phyloP scores from a whole-genome alignment of 2,113 vertebrate species.

The Mobula birostris region DNA sequence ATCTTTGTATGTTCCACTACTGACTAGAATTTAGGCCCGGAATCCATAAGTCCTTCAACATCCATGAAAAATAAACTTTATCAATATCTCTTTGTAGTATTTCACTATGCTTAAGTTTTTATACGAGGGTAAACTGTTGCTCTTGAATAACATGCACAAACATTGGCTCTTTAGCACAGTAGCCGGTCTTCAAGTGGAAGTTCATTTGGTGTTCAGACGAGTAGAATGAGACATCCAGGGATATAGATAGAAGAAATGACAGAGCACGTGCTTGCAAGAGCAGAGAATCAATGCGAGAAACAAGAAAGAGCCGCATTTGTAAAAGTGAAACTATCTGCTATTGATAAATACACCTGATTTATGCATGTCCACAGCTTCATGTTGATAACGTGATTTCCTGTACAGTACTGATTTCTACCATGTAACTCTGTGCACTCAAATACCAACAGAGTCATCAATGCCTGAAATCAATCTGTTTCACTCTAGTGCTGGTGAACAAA shows the following conservation, averaged over 20 bases:
- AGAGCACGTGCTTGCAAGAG: no score
- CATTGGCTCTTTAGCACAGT: not conserved
- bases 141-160: not conserved
- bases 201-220: not conserved
- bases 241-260: not conserved
- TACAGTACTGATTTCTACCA: not conserved
- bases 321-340: not conserved
- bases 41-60: not conserved
- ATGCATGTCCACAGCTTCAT: not conserved
- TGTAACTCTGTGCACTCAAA: not conserved
- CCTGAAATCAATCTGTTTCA: conserved; percentile 14
- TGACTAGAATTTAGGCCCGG: not conserved
- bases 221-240: not conserved
- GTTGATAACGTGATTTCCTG: not conserved
- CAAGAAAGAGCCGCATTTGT: not conserved
- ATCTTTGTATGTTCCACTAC: not conserved
- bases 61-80: not conserved
- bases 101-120: not conserved
- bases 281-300: not conserved
- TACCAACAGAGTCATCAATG: conserved; percentile 3
- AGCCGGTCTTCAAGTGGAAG: not conserved
- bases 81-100: not conserved
- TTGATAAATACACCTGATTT: not conserved
- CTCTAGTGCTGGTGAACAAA: conserved; percentile 43
- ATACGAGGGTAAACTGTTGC: not conserved